Conservation (phyloP, 2,797 vertebrate genomes). For the Myiothlypis coronata region DNA sequence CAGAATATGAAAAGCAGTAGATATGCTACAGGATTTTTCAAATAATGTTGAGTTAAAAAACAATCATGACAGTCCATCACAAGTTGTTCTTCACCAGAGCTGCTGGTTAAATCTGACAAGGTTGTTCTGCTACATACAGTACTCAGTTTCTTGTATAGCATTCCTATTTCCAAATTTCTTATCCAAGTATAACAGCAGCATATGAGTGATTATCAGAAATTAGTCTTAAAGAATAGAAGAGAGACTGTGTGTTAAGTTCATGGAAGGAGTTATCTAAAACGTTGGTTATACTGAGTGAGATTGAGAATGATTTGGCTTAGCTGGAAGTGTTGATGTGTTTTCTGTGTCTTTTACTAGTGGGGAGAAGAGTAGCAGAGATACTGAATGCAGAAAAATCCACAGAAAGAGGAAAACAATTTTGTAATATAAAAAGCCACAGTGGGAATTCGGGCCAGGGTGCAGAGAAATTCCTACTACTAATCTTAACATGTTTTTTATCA, state of each 20-base stretch:
- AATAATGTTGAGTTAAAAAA: not conserved
- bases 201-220: not conserved
- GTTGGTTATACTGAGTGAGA: not conserved
- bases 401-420: not conserved
- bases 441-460: not conserved
- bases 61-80: not conserved
- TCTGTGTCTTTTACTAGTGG: not conserved
- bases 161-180: not conserved
- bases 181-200: not conserved
- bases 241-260: not conserved
- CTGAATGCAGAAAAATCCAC: not conserved
- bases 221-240: not conserved
- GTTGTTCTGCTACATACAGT: not conserved
- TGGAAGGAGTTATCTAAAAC: not conserved
- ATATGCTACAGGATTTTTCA: not conserved
- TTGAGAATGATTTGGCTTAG: not conserved
- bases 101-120: not conserved
- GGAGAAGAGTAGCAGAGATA: not conserved
- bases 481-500: constrained; percentile 36
- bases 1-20: not conserved
- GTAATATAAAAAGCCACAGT: not conserved
- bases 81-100: not conserved
- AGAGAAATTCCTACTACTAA: not conserved
- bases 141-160: not conserved
- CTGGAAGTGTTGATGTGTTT: not conserved